A percentile compares a stretch with the other conserved stretches of the same genome.
Evolutionary conservation across 92 coral and sea anemone genomes (phyloP).

Genomic region (Heteractis magnifica): DNA sequence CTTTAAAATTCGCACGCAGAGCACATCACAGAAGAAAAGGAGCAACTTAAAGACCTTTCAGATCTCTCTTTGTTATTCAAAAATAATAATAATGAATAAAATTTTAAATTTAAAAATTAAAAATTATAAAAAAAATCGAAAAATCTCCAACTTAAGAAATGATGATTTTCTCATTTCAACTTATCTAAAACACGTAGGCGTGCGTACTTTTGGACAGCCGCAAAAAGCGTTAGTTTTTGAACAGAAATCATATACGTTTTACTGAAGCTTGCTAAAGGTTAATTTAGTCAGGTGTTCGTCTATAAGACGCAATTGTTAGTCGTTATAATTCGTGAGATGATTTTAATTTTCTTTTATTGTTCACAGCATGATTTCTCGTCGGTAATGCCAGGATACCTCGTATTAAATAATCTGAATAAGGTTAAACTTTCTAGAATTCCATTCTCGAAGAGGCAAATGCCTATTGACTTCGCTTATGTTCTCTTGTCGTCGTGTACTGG

Average conservation of each 20-base stretch:
- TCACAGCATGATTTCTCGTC: conserved; percentile 3
- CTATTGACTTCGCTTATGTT: neutral
- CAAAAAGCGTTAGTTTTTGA: too few species aligned
- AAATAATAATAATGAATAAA: too few species aligned
- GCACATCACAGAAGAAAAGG: neutral
- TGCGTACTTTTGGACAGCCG: too few species aligned
- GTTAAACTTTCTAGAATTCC: conserved; percentile 1
- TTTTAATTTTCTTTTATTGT: neutral
- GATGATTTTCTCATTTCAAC: too few species aligned
- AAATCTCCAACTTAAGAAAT: neutral
- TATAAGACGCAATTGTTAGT: too few species aligned
- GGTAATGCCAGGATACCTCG: neutral
- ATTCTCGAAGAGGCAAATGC: neutral
- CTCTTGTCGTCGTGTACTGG: neutral
- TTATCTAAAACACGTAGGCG: too few species aligned
- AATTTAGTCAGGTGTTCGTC: too few species aligned
- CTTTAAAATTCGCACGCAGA: neutral
- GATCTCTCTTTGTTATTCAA: neutral
- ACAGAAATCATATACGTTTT: too few species aligned
- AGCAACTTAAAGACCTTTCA: neutral
- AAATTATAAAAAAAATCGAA: neutral
- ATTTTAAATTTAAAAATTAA: too few species aligned
- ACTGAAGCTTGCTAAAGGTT: too few species aligned
- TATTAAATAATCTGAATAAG: neutral
- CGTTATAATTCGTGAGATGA: too few species aligned